A percentile compares a stretch with the other conserved stretches of the same genome.
These are phyloP conservation scores for Penaeus indicus DNA, from an alignment of 1,140 invertebrate genomes.

Conservation along the genomic window DNA sequence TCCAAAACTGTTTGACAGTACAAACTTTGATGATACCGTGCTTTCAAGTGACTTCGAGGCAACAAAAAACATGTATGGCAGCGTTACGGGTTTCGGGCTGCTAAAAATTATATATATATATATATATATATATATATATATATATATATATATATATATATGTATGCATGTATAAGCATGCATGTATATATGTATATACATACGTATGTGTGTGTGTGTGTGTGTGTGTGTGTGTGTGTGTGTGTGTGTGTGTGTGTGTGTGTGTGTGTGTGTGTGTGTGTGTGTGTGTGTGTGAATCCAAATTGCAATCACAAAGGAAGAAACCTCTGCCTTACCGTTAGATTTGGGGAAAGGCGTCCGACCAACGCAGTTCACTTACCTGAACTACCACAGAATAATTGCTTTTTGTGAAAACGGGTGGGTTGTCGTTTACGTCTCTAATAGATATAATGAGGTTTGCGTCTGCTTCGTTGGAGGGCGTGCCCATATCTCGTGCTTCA, in stretches of 20 bases:
- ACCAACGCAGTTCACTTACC: conserved; percentile 61
- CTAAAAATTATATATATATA: no score
- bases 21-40: no score
- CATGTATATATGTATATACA: background rate
- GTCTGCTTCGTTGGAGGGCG: conserved; percentile 81
- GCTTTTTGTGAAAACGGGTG: conserved; percentile 81
- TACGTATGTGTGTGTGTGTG: background rate
- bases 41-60: no score
- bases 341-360: background rate
- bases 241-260: background rate
- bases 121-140: conserved; percentile 72
- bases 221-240: background rate
- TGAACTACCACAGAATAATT: conserved; percentile 87
- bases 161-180: background rate
- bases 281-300: no score
- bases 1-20: no score
- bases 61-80: no score
- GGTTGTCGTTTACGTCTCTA: conserved; percentile 90
- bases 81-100: no score
- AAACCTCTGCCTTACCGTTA: no score
- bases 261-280: no score
- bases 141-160: conserved; percentile 69
- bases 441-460: conserved; percentile 85
- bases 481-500: conserved; percentile 83
- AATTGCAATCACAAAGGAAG: no score